Conservation (phyloP, 2,797 vertebrate genomes). For the Sebastes hubbsi region DNA sequence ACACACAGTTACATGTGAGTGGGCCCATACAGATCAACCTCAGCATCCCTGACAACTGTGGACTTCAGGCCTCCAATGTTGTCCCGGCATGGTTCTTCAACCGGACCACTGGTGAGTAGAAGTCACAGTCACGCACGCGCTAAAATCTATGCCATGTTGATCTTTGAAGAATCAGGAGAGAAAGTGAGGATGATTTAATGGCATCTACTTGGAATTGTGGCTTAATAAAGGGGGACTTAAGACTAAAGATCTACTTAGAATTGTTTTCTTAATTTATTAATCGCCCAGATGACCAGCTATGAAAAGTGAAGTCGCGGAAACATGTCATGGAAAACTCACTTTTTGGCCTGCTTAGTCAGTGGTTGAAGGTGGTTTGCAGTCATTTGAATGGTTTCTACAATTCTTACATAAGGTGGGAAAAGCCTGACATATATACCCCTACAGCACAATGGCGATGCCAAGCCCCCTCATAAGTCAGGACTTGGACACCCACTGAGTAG, state of each 20-base stretch:
- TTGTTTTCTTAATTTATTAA: too few relatives aligned
- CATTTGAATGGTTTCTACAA: background rate
- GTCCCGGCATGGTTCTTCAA: constrained; percentile 91
- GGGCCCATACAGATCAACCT: constrained; percentile 88
- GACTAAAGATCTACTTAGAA: background rate
- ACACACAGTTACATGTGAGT: constrained; percentile 80
- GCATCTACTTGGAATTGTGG: background rate
- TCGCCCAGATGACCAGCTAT: too few relatives aligned
- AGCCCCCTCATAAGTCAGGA: background rate
- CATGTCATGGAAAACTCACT: too few relatives aligned
- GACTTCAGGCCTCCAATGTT: constrained; percentile 74
- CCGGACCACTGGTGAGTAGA: constrained; percentile 84
- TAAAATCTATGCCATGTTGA: background rate
- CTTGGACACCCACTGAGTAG: background rate
- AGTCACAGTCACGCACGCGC: background rate
- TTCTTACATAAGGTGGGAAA: background rate
- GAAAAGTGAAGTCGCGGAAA: too few relatives aligned
- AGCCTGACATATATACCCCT: background rate
- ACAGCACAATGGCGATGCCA: background rate
- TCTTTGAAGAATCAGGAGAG: background rate
- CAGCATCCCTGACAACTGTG: constrained; percentile 75
- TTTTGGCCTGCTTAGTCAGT: too few relatives aligned
- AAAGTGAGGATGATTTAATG: background rate
- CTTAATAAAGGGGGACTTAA: background rate
- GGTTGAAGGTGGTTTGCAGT: background rate